phyloP scores from a whole-genome alignment of 2,888 invertebrate species.

The Aleiodes leptofemur region DNA sequence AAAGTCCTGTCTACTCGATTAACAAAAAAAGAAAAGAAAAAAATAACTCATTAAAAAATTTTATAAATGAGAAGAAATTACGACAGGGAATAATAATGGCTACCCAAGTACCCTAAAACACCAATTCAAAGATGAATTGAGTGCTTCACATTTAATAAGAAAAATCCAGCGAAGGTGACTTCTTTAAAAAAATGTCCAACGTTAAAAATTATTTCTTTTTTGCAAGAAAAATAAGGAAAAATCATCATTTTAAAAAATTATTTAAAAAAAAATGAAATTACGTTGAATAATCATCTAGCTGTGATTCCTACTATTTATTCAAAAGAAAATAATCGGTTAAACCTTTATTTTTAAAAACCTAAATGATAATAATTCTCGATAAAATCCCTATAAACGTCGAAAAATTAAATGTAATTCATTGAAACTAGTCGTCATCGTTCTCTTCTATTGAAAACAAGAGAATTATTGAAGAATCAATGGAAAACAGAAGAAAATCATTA shows the following conservation, averaged over 20 bases:
- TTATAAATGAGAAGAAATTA: conserved; percentile 54
- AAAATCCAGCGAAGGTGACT: conserved; percentile 10
- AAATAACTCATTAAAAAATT: conserved; percentile 49
- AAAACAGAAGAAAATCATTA: neutral
- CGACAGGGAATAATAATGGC: conserved; percentile 5
- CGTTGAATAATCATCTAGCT: conserved; percentile 34
- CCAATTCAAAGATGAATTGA: neutral
- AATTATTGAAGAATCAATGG: conserved; percentile 7
- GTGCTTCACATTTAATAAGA: neutral
- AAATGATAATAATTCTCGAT: too few relatives aligned
- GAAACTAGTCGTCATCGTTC: conserved; percentile 28
- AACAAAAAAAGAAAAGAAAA: too few relatives aligned
- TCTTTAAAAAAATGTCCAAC: conserved; percentile 1
- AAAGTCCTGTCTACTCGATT: conserved; percentile 40
- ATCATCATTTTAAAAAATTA: too few relatives aligned
- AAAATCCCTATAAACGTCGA: neutral
- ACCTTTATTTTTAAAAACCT: neutral
- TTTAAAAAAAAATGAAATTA: neutral
- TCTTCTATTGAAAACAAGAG: neutral
- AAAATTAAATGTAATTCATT: neutral
- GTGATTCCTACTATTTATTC: conserved; percentile 4
- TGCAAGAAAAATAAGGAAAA: neutral
- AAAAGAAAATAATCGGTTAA: neutral
- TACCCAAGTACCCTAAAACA: neutral
- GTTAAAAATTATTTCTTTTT: neutral